Evolutionary conservation across 2,113 vertebrate species (phyloP).

Genomic region (Gavia stellata): DNA sequence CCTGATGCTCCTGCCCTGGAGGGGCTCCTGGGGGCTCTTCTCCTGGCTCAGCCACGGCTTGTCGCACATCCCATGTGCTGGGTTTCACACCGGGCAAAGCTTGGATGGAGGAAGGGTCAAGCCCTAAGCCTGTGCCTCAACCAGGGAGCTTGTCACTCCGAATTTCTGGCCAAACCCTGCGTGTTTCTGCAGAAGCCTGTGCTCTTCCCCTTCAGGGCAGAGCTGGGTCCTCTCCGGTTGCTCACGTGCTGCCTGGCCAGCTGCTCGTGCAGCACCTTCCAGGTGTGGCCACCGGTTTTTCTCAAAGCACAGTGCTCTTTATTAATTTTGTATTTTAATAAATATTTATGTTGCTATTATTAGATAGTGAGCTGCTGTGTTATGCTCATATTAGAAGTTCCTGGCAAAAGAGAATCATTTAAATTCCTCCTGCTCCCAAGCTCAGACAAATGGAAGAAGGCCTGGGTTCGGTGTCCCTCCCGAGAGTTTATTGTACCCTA

Average conservation of each 20-base stretch:
- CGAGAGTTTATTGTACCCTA: fast-evolving
- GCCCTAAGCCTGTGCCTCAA: neutral
- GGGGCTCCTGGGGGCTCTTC: neutral
- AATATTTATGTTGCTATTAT: neutral
- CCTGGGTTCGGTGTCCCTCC: fast-evolving
- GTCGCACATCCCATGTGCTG: fast-evolving
- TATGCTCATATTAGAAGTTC: neutral
- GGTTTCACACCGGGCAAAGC: neutral
- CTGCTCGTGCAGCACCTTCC: neutral
- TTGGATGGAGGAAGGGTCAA: too few relatives aligned
- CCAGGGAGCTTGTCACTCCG: neutral
- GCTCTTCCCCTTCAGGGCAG: neutral
- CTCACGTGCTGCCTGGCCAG: too few relatives aligned
- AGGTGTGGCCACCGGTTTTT: neutral
- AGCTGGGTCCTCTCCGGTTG: neutral
- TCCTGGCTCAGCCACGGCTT: neutral
- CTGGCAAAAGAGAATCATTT: neutral
- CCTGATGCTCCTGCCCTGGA: neutral
- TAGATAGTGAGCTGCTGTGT: neutral
- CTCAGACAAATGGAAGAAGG: neutral
- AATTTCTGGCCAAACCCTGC: neutral
- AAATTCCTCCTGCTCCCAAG: neutral
- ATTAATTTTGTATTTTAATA: neutral
- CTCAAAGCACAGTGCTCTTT: neutral
- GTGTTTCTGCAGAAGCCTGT: neutral